phyloP scores from a whole-genome alignment of 1,140 invertebrate species.

The Daktulosphaira vitifoliae region DNA sequence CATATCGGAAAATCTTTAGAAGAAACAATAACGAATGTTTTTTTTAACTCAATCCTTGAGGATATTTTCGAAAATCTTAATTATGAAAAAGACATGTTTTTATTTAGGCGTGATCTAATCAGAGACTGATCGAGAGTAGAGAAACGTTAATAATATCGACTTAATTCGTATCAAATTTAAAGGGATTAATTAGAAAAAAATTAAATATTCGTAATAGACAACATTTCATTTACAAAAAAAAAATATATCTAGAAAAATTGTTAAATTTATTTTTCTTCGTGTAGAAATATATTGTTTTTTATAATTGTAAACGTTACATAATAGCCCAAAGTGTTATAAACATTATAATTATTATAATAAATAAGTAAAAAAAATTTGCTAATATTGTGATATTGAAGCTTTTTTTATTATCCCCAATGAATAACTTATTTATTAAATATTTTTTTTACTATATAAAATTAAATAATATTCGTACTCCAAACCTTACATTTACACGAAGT shows the following conservation, averaged over 20 bases:
- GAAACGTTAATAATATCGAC: background rate
- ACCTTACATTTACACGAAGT: constrained; percentile 17
- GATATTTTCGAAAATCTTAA: too few relatives aligned
- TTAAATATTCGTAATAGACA: too few relatives aligned
- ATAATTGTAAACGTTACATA: too few relatives aligned
- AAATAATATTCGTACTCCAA: too few relatives aligned
- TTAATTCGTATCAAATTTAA: background rate
- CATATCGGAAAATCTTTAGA: too few relatives aligned
- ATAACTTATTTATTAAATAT: constrained; percentile 23
- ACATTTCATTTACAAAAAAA: too few relatives aligned
- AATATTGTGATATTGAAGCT: constrained; percentile 31
- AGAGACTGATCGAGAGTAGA: constrained; percentile 22
- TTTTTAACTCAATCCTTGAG: too few relatives aligned
- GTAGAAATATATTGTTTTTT: background rate
- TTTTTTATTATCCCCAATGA: constrained; percentile 29
- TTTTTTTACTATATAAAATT: constrained; percentile 6
- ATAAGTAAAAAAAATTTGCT: background rate
- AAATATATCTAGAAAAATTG: background rate
- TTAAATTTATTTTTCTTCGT: too few relatives aligned
- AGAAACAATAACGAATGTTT: too few relatives aligned
- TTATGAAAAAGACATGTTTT: too few relatives aligned
- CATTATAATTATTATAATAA: background rate
- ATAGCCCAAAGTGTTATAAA: too few relatives aligned
- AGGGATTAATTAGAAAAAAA: too few relatives aligned
- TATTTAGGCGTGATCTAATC: background rate